These are phyloP conservation scores for Eufriesea mexicana DNA, from an alignment of 1,140 invertebrate species.

Conservation along the genomic window DNA sequence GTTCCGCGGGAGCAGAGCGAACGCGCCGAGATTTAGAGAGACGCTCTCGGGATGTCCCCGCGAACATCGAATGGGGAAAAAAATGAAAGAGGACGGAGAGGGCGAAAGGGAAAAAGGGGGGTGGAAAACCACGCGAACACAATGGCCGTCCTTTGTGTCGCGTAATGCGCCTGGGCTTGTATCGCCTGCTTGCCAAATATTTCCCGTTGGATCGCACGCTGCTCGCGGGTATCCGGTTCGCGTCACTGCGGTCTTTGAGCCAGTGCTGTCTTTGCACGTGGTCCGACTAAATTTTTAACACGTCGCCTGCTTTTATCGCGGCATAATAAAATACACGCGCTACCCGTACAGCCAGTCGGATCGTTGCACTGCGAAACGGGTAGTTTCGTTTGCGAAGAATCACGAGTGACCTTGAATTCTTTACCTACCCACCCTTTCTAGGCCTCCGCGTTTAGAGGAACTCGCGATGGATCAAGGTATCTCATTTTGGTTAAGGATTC, in stretches of 20 bases:
- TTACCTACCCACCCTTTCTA: too few relatives aligned
- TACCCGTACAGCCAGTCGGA: too few relatives aligned
- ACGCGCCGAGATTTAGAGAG: constrained; percentile 25
- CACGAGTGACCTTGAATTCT: too few relatives aligned
- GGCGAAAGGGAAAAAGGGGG: not conserved
- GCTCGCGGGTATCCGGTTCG: too few relatives aligned
- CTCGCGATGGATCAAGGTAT: too few relatives aligned
- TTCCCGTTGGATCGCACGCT: not conserved
- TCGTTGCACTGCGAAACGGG: too few relatives aligned
- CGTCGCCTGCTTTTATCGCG: not conserved
- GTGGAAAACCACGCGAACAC: not conserved
- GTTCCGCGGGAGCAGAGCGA: constrained; percentile 2
- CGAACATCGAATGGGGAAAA: constrained; percentile 10
- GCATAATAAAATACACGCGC: too few relatives aligned
- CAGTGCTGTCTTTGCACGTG: not conserved
- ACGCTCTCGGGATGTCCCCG: constrained; percentile 1
- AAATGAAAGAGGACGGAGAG: too few relatives aligned
- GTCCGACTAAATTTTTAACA: not conserved
- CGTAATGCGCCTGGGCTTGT: not conserved
- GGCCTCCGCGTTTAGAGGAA: too few relatives aligned
- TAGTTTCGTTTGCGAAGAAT: too few relatives aligned
- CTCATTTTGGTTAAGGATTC: too few relatives aligned
- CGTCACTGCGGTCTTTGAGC: not conserved
- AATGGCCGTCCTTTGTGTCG: constrained; percentile 5
- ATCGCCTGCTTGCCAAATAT: constrained; percentile 15